A percentile compares a stretch with the other conserved stretches of the same genome.
Conservation (phyloP, 2,888 invertebrate species). For the Catotricha subobsoleta region DNA sequence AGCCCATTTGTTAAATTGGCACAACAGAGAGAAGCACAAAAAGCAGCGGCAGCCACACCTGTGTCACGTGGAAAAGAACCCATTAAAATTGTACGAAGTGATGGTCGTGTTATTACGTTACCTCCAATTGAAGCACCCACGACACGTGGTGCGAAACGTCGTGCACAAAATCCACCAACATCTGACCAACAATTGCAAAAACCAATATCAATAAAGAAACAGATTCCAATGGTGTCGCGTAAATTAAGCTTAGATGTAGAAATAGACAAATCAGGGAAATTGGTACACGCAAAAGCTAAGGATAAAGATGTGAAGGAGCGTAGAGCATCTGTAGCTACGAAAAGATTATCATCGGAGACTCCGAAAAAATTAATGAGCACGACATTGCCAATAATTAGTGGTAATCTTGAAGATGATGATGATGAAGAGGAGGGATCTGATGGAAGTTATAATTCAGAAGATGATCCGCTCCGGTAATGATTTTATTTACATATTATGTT, state of each 20-base stretch:
- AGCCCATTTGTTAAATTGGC: slow-evolving; percentile 1
- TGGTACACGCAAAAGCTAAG: background rate
- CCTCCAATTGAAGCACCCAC: slow-evolving; percentile 72
- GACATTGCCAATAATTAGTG: too few species aligned
- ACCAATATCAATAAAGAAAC: background rate
- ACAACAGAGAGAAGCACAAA: background rate
- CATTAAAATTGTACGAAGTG: slow-evolving; percentile 53
- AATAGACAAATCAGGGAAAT: background rate
- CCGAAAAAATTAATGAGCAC: slow-evolving; percentile 6
- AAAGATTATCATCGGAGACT: slow-evolving; percentile 10
- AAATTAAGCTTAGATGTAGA: background rate
- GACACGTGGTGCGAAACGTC: slow-evolving; percentile 53
- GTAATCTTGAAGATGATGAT: slow-evolving; percentile 6
- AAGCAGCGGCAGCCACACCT: background rate
- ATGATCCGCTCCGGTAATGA: slow-evolving; percentile 69
- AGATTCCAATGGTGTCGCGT: background rate
- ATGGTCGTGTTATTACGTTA: slow-evolving; percentile 56
- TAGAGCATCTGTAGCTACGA: slow-evolving; percentile 2
- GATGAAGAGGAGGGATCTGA: slow-evolving; percentile 37
- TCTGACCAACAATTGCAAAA: background rate
- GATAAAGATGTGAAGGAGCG: background rate
- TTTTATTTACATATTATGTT: too few species aligned
- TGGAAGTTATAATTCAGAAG: slow-evolving; percentile 63
- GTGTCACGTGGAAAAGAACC: slow-evolving; percentile 34
- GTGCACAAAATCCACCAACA: slow-evolving; percentile 29